Evolutionary conservation across 2,888 invertebrate genomes (phyloP).

Genomic region (Campoplex capitator): DNA sequence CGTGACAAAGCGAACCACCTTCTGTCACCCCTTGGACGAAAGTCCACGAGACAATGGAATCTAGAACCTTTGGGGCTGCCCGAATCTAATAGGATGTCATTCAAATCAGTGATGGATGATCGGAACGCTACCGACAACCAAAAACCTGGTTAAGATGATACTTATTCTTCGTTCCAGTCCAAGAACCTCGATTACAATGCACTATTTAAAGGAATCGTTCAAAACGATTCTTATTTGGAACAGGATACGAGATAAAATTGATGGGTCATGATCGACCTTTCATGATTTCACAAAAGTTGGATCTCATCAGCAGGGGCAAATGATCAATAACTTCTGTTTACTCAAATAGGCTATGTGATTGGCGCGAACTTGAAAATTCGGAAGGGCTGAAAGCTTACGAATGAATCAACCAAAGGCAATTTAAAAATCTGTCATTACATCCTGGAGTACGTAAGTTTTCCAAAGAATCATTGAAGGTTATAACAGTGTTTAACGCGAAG

Average conservation of each 20-base stretch:
- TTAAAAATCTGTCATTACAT: neutral
- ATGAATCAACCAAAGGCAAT: neutral
- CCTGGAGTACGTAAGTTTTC: neutral
- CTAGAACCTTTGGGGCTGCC: neutral
- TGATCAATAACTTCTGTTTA: neutral
- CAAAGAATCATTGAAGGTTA: constrained; percentile 7
- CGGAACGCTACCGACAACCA: neutral
- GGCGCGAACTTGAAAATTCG: neutral
- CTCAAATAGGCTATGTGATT: neutral
- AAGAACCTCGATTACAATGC: no score
- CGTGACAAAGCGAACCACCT: neutral
- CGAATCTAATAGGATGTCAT: neutral
- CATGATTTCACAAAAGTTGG: neutral
- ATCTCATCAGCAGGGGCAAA: neutral
- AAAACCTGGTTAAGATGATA: neutral
- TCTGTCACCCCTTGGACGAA: neutral
- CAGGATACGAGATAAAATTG: neutral
- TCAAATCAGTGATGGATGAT: neutral
- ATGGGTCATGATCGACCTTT: neutral
- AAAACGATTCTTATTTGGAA: no score
- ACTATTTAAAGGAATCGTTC: no score
- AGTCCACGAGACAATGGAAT: neutral
- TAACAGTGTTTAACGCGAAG: neutral
- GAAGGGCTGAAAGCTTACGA: neutral
- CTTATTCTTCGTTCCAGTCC: neutral